Base-by-base conservation (phyloP, 2,888 invertebrate species). In the Nymphalis c-album region DNA sequence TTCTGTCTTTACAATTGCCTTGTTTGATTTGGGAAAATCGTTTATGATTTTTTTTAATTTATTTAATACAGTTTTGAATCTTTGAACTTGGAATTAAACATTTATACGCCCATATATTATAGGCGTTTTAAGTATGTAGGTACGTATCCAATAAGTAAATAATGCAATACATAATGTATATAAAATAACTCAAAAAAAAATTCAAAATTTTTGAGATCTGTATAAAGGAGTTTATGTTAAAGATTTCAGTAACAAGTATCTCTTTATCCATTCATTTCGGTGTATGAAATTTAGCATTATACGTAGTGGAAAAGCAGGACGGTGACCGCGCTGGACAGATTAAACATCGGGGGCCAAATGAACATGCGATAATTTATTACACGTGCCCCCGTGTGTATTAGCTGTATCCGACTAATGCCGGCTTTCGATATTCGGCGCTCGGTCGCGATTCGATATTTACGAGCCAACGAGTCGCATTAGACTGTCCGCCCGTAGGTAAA, bases 401-500 rank as follows among this genome's bases (percentile, higher is more conserved):
- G 91, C 91, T 90, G 90, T 91, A 91, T 91, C 91, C 90, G 88
- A 89, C 88, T 92, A 91, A 91, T 91, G 89, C 88, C 90, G 89
- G 90, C 89, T 88, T 91, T 90, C 92, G 92, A 91, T 91, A 90
- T 92, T 92, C 90, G 91, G 89, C 82, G 87, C 84, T 87, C 88
- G 89, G 89, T 88, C 87, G 88, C 90, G 88, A 88, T 88, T 88
- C 88, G 78, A 83, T 89, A 90, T 92, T 91, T 92, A 92, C 90
- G 92, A 90, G 78, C 85, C 79, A 87, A 84, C 88, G 84, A 86
- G 84, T 85, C 87, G 90, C 92, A 92, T 92, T 92, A 92, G 91
- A 90, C 90, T 92, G 92, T 91, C 91, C 89, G 83, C 87, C 85
- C 88, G 90, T 91, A 91, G 92, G 92, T 92, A 92, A 92, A 92